Percentiles rank a stretch among this genome's conserved stretches.
phyloP scores from a whole-genome alignment of 1,140 invertebrate genomes.

The Ostrea edulis region DNA sequence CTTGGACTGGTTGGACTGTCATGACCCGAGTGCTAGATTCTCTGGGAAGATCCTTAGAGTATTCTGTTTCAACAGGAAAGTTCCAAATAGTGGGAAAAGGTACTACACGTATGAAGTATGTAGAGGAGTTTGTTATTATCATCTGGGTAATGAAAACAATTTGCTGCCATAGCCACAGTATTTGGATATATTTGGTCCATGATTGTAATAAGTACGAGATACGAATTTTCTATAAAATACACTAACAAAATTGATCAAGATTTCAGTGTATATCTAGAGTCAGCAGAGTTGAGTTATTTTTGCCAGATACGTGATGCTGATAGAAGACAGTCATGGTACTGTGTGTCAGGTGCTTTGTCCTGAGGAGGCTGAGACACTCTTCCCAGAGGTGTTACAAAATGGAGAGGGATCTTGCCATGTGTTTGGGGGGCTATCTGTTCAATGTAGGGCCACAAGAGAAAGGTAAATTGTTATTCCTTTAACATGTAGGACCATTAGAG shows the following conservation, averaged over 20 bases:
- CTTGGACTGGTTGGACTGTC: conserved; percentile 5
- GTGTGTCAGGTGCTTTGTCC: conserved; percentile 47
- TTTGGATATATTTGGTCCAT: too few relatives aligned
- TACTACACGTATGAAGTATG: neutral
- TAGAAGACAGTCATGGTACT: conserved; percentile 52
- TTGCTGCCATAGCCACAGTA: too few relatives aligned
- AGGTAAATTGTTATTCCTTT: too few relatives aligned
- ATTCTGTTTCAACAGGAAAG: neutral
- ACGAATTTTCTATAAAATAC: too few relatives aligned
- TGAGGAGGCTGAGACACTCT: conserved; percentile 18
- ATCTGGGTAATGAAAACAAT: too few relatives aligned
- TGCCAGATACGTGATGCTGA: conserved; percentile 40
- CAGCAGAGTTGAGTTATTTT: neutral
- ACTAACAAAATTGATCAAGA: too few relatives aligned
- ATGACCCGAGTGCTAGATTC: neutral
- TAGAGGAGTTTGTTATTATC: neutral
- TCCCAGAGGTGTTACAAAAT: conserved; percentile 10
- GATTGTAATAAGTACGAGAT: too few relatives aligned
- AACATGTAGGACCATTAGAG: conserved; percentile 13
- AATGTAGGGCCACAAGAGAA: conserved; percentile 39
- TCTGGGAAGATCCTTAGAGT: neutral
- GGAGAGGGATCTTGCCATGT: conserved; percentile 37
- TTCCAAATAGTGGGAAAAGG: neutral
- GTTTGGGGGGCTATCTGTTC: conserved; percentile 43
- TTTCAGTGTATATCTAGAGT: too few relatives aligned